Evolutionary conservation across 2,797 vertebrate species (phyloP).

Genomic region (Chaetodon trifasciatus): DNA sequence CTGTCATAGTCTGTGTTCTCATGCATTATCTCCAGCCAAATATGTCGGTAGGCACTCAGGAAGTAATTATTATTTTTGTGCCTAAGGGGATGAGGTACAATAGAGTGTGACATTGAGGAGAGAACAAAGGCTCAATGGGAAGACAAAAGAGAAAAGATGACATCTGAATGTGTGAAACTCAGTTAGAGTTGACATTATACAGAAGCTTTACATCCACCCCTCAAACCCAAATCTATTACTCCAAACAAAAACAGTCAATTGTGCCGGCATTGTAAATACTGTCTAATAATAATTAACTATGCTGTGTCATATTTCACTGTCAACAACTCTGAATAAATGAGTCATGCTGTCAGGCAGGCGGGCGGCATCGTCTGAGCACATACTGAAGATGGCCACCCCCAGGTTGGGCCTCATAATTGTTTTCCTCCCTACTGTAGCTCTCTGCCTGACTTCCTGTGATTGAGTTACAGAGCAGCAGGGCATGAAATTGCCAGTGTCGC

Average conservation of each 20-base stretch:
- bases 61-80: conserved; percentile 99
- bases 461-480: conserved; percentile 83
- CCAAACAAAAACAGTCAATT: conserved; percentile 32
- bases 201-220: conserved; percentile 21
- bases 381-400: conserved; percentile 74
- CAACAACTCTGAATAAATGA: conserved; percentile 73
- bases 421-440: conserved; percentile 74
- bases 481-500: conserved; percentile 82
- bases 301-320: conserved; percentile 65
- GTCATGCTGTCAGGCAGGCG: conserved; percentile 68
- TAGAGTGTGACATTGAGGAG: conserved; percentile 71
- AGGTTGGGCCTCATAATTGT: conserved; percentile 77
- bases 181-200: conserved; percentile 13
- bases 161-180: conserved; percentile 42
- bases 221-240: conserved; percentile 30
- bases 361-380: conserved; percentile 63
- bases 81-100: conserved; percentile 91
- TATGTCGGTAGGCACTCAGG: conserved; percentile 96
- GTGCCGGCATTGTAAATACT: conserved; percentile 27
- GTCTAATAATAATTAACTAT: conserved; percentile 59
- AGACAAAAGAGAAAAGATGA: conserved; percentile 55
- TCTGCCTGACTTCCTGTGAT: conserved; percentile 70
- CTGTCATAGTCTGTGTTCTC: conserved; percentile 96
- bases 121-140: conserved; percentile 65
- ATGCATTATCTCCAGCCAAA: conserved; percentile 98